Evolutionary conservation across 2,113 vertebrate genomes (phyloP), one percentile per base, ranked within the genome.

Genomic region (Tachuris rubrigastra): DNA sequence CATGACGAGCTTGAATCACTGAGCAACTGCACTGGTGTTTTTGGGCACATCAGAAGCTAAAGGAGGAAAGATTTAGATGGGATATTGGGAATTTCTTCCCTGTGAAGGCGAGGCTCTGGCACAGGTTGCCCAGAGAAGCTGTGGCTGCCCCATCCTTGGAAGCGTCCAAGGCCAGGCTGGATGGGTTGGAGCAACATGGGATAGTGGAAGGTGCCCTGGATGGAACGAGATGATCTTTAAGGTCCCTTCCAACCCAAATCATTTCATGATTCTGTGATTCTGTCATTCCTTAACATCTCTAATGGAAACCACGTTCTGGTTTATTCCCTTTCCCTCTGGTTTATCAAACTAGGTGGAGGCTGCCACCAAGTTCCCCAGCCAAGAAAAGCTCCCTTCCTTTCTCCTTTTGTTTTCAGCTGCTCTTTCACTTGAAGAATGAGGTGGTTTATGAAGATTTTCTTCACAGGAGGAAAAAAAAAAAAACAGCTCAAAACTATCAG

Each of bases 371-470:
- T 31, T 82, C 41, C 33, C n/a, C 39, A 46, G 77, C 31, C 72
- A 81, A 89, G 67, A 60, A 76, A 89, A 77, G 27, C 37, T 44
- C 53, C 28, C 2, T 52, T 49, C n/a, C 14, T 56, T 31, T 58
- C 53, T 25, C 24, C 9, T 1, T 21, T 10, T 15, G 10, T 33
- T 33, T 25, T 42, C 67, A 85, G 84, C 79, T 89, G 55, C 53
- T 60, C 56, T 78, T 91, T 91, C 6, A 0, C 69, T 78, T 66
- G n/a, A 79, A 56, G 52, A 75, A 88, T 39, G 67, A 75, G 79
- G 71, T 66, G 72, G 69, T 87, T 82, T 50, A 78, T 35, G 69
- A 78, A 68, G 69, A 60, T 87, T 90, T 92, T 77, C 87, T 92
- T 73, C 84, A 81, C 42, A 12, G 58, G 37, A 55, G 31, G 7